Percentiles rank a stretch among this genome's conserved stretches.
Evolutionary conservation across 2,888 invertebrate genomes (phyloP).

Genomic region (Plebejus argus): DNA sequence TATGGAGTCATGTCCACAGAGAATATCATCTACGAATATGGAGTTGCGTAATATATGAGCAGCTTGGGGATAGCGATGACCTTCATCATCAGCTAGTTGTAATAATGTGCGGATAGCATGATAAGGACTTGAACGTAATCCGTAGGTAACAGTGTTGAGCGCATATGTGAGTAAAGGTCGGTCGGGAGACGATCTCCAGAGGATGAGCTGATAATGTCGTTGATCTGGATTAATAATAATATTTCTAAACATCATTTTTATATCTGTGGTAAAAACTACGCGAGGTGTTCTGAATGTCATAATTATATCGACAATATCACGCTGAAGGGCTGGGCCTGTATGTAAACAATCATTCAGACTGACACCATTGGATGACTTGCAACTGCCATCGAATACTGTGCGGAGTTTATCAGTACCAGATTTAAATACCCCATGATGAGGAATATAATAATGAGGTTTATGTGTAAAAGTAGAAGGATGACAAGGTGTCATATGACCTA

Average conservation of each 20-base stretch:
- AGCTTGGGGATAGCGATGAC: no score
- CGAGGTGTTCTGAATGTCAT: background rate
- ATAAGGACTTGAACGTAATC: background rate
- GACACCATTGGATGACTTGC: slow-evolving; percentile 23
- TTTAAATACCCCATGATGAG: background rate
- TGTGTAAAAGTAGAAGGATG: background rate
- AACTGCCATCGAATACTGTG: slow-evolving; percentile 28
- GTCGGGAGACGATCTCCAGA: slow-evolving; percentile 26
- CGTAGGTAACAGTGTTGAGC: background rate
- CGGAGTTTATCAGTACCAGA: background rate
- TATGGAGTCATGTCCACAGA: no score
- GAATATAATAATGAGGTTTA: background rate
- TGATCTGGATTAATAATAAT: slow-evolving; percentile 33
- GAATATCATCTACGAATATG: no score
- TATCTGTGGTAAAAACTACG: background rate
- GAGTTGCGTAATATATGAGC: no score
- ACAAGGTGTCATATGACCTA: background rate
- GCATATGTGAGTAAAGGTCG: background rate
- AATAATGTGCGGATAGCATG: no score
- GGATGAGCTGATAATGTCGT: slow-evolving; percentile 34
- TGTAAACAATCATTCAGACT: slow-evolving; percentile 24
- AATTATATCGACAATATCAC: background rate
- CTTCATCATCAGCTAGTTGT: no score
- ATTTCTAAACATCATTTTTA: slow-evolving; percentile 35
- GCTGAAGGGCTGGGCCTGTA: slow-evolving; percentile 25